A percentile compares a stretch with the other conserved stretches of the same genome.
These are phyloP conservation scores for Acrobasis suavella DNA, from an alignment of 2,888 invertebrate genomes.

Conservation along the genomic window DNA sequence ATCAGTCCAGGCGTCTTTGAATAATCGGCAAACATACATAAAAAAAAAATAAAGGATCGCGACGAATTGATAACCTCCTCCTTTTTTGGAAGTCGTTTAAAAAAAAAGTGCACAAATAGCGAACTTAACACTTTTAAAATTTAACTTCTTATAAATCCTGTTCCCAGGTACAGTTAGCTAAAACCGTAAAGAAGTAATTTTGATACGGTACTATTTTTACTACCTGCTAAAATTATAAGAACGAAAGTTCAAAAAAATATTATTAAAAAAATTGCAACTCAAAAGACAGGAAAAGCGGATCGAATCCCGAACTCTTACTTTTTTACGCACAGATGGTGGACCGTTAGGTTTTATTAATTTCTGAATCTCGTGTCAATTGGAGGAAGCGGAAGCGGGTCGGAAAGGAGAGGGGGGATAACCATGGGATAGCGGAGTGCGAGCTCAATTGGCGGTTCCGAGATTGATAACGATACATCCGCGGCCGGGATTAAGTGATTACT, in stretches of 20 bases:
- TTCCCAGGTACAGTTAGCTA: no score
- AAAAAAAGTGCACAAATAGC: no score
- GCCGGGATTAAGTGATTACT: not conserved
- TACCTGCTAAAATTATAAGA: not conserved
- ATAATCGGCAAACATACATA: no score
- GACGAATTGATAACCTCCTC: no score
- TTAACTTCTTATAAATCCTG: no score
- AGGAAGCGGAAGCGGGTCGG: constrained; percentile 57
- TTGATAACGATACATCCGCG: not conserved
- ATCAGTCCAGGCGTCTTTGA: no score
- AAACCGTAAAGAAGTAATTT: no score
- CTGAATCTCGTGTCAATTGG: constrained; percentile 38
- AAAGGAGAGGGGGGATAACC: not conserved
- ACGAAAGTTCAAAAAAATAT: constrained; percentile 7
- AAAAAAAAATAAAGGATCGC: no score
- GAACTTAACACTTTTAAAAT: no score
- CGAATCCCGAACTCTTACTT: constrained; percentile 25
- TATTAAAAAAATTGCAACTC: not conserved
- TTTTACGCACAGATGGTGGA: constrained; percentile 15
- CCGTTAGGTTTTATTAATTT: constrained; percentile 16
- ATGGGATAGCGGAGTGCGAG: constrained; percentile 36
- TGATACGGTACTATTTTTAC: not conserved
- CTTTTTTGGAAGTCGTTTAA: no score
- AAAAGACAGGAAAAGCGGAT: constrained; percentile 45
- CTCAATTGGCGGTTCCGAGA: constrained; percentile 22